These are phyloP conservation scores for Sceliomorpha sp. DNA, from an alignment of 2,888 invertebrate species.

Conservation along the genomic window DNA sequence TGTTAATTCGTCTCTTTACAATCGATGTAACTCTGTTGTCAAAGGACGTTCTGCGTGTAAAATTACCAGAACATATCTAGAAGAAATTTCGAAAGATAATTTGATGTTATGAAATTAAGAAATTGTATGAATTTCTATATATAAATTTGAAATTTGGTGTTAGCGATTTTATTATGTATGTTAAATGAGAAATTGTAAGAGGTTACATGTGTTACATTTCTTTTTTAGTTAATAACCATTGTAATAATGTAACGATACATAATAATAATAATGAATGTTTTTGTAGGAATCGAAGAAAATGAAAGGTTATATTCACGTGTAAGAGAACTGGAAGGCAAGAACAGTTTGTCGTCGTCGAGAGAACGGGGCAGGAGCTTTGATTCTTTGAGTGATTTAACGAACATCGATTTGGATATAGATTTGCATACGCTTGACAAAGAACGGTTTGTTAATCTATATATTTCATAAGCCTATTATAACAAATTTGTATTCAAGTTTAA, in stretches of 20 bases:
- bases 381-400: constrained; percentile 90
- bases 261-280: constrained; percentile 13
- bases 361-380: constrained; percentile 87
- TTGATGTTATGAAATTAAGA: too few species aligned
- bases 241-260: too few species aligned
- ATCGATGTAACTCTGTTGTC: too few species aligned
- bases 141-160: too few species aligned
- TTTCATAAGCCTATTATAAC: neutral
- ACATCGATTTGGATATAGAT: constrained; percentile 88
- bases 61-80: too few species aligned
- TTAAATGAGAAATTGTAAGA: too few species aligned
- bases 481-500: neutral
- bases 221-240: too few species aligned
- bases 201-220: too few species aligned
- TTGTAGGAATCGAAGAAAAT: constrained; percentile 86
- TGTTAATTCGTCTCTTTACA: neutral
- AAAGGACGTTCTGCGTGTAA: too few species aligned
- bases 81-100: too few species aligned
- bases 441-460: constrained; percentile 65
- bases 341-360: constrained; percentile 82
- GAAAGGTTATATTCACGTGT: constrained; percentile 87
- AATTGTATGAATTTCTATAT: too few species aligned
- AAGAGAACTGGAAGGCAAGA: constrained; percentile 86
- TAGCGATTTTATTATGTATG: too few species aligned
- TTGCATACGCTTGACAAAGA: constrained; percentile 88